Base-by-base conservation (phyloP, 2,797 vertebrate genomes). In the Paguma larvata region DNA sequence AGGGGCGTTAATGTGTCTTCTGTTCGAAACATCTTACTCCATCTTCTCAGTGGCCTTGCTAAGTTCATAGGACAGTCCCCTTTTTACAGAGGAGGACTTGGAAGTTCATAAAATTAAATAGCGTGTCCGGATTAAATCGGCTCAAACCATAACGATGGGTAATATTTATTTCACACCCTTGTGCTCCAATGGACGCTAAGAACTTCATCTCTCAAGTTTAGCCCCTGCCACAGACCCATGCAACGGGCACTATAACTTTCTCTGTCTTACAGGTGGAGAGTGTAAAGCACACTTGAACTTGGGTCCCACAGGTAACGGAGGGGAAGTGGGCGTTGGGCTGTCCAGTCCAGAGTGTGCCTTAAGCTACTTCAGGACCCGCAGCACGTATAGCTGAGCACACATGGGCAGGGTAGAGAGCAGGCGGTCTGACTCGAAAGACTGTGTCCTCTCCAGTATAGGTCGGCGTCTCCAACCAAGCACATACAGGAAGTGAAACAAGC, bases 201-300 rank as follows among this genome's bases (percentile, higher is more conserved):
- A 41, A 25, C 18, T 25, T 3, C 1, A 0, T 1, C 8, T 18
- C 3, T 8, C 30, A n/a, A 53, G 30, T 1, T n/a, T n/a, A 11
- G 14, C 67, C 15, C 48, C 78, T 11, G 38, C 27, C 30, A 4
- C 34, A 51, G 14, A 41, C 9, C 30, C 12, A 3, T 1, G 48
- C 0, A 0, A 44, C 1, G 32, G 70, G 5, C 1, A 18, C 6
- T 13, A 3, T 27, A 8, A 70, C 8, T 51, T 44, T 30, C 59
- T 78, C 5, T 10, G 5, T 4, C 38, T 68, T 27, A 13, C 11
- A 32, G 2, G 11, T 4, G 23, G 46, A 13, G 14, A 34, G 23
- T 1, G 7, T 0, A 63, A 27, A 25, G 8, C 3, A 2, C 27
- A 6, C 1, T 1, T 14, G 21, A 27, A 21, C 9, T 44, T 23